phyloP scores from a whole-genome alignment of 2,113 vertebrate genomes.

The Kobus ellipsiprymnus region DNA sequence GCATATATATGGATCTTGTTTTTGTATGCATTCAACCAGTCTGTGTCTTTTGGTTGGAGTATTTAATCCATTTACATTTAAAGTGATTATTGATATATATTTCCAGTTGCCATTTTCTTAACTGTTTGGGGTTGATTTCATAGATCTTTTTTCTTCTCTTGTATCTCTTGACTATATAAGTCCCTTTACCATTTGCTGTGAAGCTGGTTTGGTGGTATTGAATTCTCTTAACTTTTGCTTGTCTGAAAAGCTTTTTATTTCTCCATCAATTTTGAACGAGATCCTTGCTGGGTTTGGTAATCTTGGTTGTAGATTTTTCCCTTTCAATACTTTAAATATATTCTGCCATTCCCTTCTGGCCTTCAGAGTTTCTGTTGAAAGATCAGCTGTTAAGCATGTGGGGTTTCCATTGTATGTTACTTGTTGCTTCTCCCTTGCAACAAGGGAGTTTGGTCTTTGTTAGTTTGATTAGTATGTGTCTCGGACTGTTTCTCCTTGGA shows the following conservation, averaged over 20 bases:
- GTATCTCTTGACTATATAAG: neutral
- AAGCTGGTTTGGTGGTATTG: neutral
- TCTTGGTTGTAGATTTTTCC: neutral
- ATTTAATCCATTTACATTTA: neutral
- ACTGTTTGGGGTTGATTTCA: neutral
- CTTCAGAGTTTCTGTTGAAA: neutral
- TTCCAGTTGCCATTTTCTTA: neutral
- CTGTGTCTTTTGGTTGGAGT: neutral
- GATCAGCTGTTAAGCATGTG: neutral
- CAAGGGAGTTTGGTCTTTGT: neutral
- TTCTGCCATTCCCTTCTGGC: neutral
- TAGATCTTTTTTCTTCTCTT: neutral
- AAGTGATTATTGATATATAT: neutral
- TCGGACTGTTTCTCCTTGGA: neutral
- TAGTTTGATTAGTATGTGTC: neutral
- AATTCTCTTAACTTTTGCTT: neutral
- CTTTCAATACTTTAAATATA: neutral
- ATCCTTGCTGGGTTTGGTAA: neutral
- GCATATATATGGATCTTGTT: neutral
- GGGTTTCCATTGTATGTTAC: neutral
- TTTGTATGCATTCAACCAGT: neutral
- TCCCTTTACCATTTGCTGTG: neutral
- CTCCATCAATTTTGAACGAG: neutral
- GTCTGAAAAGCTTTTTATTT: neutral
- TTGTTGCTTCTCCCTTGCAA: neutral